These are phyloP conservation scores for Nasonia giraulti DNA, from an alignment of 1,140 invertebrate species.

Conservation along the genomic window DNA sequence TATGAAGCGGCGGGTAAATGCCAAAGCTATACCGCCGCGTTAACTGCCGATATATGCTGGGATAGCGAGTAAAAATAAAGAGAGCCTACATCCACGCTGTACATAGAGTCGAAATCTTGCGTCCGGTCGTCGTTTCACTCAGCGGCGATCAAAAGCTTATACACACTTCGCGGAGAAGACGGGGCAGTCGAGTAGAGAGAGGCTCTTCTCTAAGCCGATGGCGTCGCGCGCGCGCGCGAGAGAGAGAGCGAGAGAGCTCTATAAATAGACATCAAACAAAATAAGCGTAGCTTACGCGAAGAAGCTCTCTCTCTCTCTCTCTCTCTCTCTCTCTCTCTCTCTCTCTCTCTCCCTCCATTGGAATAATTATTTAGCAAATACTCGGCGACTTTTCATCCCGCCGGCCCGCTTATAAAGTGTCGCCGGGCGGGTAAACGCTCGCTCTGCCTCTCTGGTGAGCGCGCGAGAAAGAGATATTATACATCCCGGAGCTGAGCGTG, in stretches of 20 bases:
- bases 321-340: background rate
- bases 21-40: too few relatives aligned
- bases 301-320: background rate
- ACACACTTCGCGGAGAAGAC: background rate
- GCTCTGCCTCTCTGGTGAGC: background rate
- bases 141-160: background rate
- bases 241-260: background rate
- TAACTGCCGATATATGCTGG: too few relatives aligned
- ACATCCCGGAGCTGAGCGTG: background rate
- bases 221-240: background rate
- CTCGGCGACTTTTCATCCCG: constrained; percentile 17
- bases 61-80: too few relatives aligned
- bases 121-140: background rate
- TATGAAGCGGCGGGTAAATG: too few relatives aligned
- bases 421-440: background rate
- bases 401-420: constrained; percentile 27
- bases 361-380: constrained; percentile 49
- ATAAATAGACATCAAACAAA: constrained; percentile 5
- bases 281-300: background rate
- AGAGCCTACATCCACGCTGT: too few relatives aligned
- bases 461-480: constrained; percentile 30
- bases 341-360: constrained; percentile 13
- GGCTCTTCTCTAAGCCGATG: background rate
- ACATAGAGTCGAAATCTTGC: background rate
- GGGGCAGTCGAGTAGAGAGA: background rate